Base-by-base conservation (phyloP, 1,140 invertebrate species). In the Nymphalis io region DNA sequence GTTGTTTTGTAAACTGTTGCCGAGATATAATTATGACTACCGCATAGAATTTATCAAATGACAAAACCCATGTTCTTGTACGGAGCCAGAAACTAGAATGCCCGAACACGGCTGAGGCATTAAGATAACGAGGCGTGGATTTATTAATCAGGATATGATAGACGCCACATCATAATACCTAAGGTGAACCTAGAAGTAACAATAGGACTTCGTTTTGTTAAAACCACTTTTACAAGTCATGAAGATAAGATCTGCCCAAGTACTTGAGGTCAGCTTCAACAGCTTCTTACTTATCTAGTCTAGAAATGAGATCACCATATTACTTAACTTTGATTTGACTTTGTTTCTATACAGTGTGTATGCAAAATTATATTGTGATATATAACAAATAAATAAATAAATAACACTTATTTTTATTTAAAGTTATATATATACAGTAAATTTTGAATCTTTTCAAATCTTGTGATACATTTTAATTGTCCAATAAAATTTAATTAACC, bases 111-210 rank as follows among this genome's bases (percentile, higher is more conserved):
- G 60, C 39, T 3, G n/a, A 10, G 11, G 62, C 62, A 65, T 57
- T 65, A 42, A 65, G 51, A 57, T 65, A 65, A 13, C 33, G 4
- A 55, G 16, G 38, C 58, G 48, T 39, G 59, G 67, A 68, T 68
- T 68, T 68, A 68, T 68, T 68, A 62, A 68, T 68, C 67, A 68
- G 67, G 60, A 68, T 68, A 51, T 60, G 60, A 62, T 61, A 61
- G 58, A 61, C 55, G 40, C 48, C 60, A n/a, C 42, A 46, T 61
- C 66, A 61, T 55, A 55, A 68, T 21, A 21, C 18, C 48, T 3
- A 21, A 21, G 18, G 18, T 51, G 18, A 23, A 11, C 23, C 51
- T 55, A 55, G 51, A 55, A 5, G 51, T 55, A 8, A 55, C 51
- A 55, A 6, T 27, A 8, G 2, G 51, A 27, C 21, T 12, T 21